Base-by-base conservation (phyloP, 64 coral and sea anemone species). In the Cladopsammia gracilis region DNA sequence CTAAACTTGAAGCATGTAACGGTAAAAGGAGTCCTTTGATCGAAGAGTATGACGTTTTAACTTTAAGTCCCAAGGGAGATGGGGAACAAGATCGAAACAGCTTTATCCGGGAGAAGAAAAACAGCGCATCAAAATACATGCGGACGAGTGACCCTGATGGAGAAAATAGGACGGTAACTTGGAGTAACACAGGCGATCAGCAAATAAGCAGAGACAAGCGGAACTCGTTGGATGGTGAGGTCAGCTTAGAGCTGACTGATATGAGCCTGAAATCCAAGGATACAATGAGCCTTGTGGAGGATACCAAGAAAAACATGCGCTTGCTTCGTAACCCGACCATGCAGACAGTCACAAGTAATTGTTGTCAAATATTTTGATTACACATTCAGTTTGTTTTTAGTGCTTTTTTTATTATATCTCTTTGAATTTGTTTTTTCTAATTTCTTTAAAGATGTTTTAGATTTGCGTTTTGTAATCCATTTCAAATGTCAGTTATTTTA, bases 281-380 rank as follows among this genome's bases (percentile, higher is more conserved):
- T 79, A 76, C 62, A n/a, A 67, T 81, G 51, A 93, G 65, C 45
- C 70, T 85, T 1, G 91, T 86, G 46, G 66, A 86, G 20, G 86
- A 84, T 25, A 72, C 64, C 42, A 67, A 19, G 14, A 60, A 16
- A 4, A 76, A 84, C 10, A 71, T 82, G 50, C 83, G 64, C 23
- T 78, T 96, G 3, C 69, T 96, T 54, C 92, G 53, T 1, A 94
- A 53, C 64, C 91, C 87, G 14, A 70, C 91, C 45, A 50, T 99
- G 25, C 86, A 85, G 14, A 78, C 91, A 13, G 98, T 99, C 0
- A 96, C 88, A 9, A 99, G 98, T 78, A 95, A 93, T 16, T 99
- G 98, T 69, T 99, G 98, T 92, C 98, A 96, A 54, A 99, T 99
- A 59, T 96, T 99, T 93, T 98, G 80, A 87, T 18, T 42, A 10